These are phyloP conservation scores for Lepidotrigona ventralis DNA, from an alignment of 1,140 invertebrate species.

Conservation along the genomic window DNA sequence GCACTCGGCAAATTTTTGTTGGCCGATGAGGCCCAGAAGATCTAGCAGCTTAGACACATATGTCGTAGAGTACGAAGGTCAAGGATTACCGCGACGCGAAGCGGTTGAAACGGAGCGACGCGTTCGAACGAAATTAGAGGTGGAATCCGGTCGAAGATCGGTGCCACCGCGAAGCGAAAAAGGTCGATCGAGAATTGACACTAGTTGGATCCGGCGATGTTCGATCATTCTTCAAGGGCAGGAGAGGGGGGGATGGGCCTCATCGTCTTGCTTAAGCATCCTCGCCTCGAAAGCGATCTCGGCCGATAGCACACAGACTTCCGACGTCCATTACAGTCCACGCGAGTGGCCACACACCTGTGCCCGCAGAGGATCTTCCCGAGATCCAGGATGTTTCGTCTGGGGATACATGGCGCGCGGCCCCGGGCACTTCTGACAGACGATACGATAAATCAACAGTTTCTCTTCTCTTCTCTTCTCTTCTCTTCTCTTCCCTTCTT, in stretches of 20 bases:
- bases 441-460: conserved; percentile 67
- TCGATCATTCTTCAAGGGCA: conserved; percentile 17
- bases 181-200: background rate
- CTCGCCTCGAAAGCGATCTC: conserved; percentile 36
- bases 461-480: conserved; percentile 43
- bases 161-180: background rate
- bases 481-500: conserved; percentile 17
- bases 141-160: background rate
- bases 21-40: too few relatives aligned
- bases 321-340: conserved; percentile 53
- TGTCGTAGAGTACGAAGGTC: too few relatives aligned
- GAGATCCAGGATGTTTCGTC: conserved; percentile 43
- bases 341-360: conserved; percentile 43
- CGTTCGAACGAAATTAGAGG: background rate
- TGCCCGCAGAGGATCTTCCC: conserved; percentile 38
- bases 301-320: conserved; percentile 51
- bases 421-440: conserved; percentile 52
- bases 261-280: background rate
- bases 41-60: too few relatives aligned
- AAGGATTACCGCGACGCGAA: too few relatives aligned
- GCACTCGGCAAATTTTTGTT: too few relatives aligned
- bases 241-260: too few relatives aligned
- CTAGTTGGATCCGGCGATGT: conserved; percentile 12
- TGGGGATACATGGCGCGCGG: conserved; percentile 33
- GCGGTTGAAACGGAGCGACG: background rate